Evolutionary conservation across 1,140 invertebrate species (phyloP).

Genomic region (Zelostemma sp.): DNA sequence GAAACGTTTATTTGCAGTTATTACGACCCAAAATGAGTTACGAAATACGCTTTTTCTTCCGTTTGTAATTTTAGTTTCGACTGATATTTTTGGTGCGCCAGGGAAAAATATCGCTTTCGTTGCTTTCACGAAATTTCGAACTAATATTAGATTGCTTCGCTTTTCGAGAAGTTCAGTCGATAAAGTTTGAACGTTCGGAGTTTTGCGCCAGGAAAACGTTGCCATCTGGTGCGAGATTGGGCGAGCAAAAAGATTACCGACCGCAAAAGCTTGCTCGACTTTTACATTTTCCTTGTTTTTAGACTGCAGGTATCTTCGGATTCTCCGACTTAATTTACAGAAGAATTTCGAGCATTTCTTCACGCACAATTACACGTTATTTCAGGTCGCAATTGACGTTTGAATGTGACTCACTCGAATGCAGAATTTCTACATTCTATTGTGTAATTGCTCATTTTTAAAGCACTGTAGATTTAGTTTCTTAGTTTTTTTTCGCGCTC

Average conservation of each 20-base stretch:
- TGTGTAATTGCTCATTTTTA: too few relatives aligned
- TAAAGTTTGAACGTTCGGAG: slow-evolving; percentile 10
- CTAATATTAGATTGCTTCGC: neutral
- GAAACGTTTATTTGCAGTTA: too few relatives aligned
- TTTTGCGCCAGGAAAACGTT: slow-evolving; percentile 13
- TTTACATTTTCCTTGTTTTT: slow-evolving; percentile 9
- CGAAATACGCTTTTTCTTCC: too few relatives aligned
- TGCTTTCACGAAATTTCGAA: neutral
- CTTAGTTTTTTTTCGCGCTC: too few relatives aligned
- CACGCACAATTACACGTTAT: neutral
- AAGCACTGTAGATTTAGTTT: too few relatives aligned
- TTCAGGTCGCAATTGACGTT: too few relatives aligned
- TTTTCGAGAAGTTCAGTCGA: slow-evolving; percentile 15
- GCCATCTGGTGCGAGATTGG: slow-evolving; percentile 26
- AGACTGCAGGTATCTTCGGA: slow-evolving; percentile 21
- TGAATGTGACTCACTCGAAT: too few relatives aligned
- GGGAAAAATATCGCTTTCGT: too few relatives aligned
- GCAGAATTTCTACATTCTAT: too few relatives aligned
- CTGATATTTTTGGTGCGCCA: too few relatives aligned
- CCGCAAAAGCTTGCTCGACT: slow-evolving; percentile 13
- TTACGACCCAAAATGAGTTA: too few relatives aligned
- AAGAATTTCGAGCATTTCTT: neutral
- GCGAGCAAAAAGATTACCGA: slow-evolving; percentile 20
- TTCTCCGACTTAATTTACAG: neutral
- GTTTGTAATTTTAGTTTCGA: too few relatives aligned